Evolutionary conservation across 2,797 vertebrate species (phyloP), one percentile per base, ranked within the genome.

Genomic region (Anolis apletophallus): DNA sequence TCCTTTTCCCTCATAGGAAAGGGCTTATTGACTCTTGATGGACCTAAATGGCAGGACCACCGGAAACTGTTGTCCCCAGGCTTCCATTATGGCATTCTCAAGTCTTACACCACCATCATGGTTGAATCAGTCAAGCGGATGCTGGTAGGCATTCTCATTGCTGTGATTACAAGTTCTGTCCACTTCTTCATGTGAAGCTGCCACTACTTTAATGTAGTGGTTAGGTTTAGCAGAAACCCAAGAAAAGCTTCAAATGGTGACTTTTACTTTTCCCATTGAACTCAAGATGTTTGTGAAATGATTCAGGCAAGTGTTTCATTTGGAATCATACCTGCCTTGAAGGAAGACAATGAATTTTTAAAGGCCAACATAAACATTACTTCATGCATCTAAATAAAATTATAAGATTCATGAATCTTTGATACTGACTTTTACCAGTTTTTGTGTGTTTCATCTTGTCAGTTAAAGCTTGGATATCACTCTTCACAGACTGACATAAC

Each of bases 31-130:
- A 92, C 97, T 54, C 92, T 96, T 83, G 50, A 91, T 12, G 97
- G 96, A 23, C 91, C 96, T 81, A 97, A 94, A 9, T 98, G 97
- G 97, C 97, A 97, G 90, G 94, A 96, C 11, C 96, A 97, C 92
- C 91, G 96, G 86, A 88, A 95, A 50, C 96, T 98, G 29, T 86
- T 98, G 77, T 98, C 97, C 1, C 97, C 97, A 10, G 97, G 96
- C 64, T 98, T 98, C 89, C 97, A 98, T 93, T 97, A 96, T 74
- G 97, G 98, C 80, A 94, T 98, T 80, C 88, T 98, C 84, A 98
- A 98, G 91, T 94, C 96, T 10, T 97, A 98, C 0, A 85, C 97
- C 23, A 95, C 91, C 13, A 83, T 96, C 87, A 97, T 97, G 93
- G 94, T 95, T 0, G 95, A 97, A 34, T 97, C 96, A 29, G 87